These are phyloP conservation scores for Drosophila kanapiae DNA, from an alignment of 1,140 invertebrate genomes.

Conservation along the genomic window DNA sequence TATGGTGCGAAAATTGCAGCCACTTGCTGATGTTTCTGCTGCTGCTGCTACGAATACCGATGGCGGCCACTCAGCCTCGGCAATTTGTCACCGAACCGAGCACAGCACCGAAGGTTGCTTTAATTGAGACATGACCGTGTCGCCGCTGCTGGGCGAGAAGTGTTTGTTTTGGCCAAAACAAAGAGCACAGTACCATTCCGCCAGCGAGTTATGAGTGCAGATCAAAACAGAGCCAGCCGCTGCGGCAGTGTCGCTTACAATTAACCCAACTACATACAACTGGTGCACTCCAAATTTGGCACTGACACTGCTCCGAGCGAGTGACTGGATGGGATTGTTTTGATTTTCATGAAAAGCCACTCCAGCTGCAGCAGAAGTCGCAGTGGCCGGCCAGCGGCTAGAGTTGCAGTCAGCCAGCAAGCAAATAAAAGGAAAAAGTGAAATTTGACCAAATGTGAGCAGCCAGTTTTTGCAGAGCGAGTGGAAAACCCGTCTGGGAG, in stretches of 20 bases:
- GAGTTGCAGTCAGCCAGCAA: slow-evolving; percentile 19
- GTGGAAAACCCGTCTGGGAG: slow-evolving; percentile 55
- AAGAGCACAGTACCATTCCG: slow-evolving; percentile 19
- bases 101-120: slow-evolving; percentile 46
- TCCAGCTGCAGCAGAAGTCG: slow-evolving; percentile 10
- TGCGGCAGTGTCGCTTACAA: slow-evolving; percentile 49
- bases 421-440: slow-evolving; percentile 72
- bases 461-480: slow-evolving; percentile 47
- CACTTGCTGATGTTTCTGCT: slow-evolving; percentile 29
- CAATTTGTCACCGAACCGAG: slow-evolving; percentile 47
- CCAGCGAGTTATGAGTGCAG: slow-evolving; percentile 39
- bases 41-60: slow-evolving; percentile 6
- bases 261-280: slow-evolving; percentile 38
- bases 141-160: slow-evolving; percentile 52
- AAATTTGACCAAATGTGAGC: slow-evolving; percentile 67
- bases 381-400: not conserved
- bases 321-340: slow-evolving; percentile 35
- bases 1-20: slow-evolving; percentile 58
- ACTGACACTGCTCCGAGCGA: slow-evolving; percentile 20
- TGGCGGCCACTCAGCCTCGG: slow-evolving; percentile 17
- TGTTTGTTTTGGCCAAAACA: slow-evolving; percentile 51
- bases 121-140: slow-evolving; percentile 59
- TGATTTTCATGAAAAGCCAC: slow-evolving; percentile 49
- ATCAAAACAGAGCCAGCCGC: slow-evolving; percentile 16
- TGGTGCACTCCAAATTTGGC: slow-evolving; percentile 45